Percentiles rank a stretch among this genome's conserved stretches.
Evolutionary conservation across 2,888 invertebrate species (phyloP).

Genomic region (Xestia xanthographa): DNA sequence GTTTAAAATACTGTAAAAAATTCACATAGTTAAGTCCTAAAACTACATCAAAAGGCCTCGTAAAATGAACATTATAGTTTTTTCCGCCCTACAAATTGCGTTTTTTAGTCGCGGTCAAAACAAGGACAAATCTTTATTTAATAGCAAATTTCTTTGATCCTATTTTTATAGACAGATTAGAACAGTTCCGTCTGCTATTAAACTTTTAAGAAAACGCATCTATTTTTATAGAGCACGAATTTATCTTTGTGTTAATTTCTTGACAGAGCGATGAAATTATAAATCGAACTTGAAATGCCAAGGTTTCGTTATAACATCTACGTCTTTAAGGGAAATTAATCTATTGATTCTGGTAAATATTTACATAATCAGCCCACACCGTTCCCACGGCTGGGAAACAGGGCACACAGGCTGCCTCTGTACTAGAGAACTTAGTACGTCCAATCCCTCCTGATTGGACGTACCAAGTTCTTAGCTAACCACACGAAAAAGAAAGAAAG

Average conservation of each 20-base stretch:
- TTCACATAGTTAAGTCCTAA: neutral
- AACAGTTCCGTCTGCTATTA: slow-evolving; percentile 12
- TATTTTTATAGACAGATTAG: slow-evolving; percentile 28
- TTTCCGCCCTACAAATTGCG: neutral
- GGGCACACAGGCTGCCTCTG: neutral
- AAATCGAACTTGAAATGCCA: slow-evolving; percentile 1
- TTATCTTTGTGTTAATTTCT: slow-evolving; percentile 18
- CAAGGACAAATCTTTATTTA: slow-evolving; percentile 1
- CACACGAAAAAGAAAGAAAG: too few species aligned
- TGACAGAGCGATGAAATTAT: slow-evolving; percentile 32
- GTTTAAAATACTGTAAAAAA: neutral
- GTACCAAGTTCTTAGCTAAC: too few species aligned
- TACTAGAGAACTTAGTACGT: too few species aligned
- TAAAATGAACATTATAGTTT: slow-evolving; percentile 1
- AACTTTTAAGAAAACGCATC: slow-evolving; percentile 42
- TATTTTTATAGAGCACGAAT: slow-evolving; percentile 19
- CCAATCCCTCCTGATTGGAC: too few species aligned
- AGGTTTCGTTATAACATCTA: neutral
- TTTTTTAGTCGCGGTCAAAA: slow-evolving; percentile 3
- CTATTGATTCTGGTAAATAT: slow-evolving; percentile 4
- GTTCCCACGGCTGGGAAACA: neutral
- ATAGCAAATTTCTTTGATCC: slow-evolving; percentile 46
- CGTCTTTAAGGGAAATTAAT: slow-evolving; percentile 3
- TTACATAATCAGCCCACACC: neutral
- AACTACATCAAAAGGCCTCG: slow-evolving; percentile 20